Base-by-base conservation (phyloP, 2,888 invertebrate species). In the Theretra japonica region DNA sequence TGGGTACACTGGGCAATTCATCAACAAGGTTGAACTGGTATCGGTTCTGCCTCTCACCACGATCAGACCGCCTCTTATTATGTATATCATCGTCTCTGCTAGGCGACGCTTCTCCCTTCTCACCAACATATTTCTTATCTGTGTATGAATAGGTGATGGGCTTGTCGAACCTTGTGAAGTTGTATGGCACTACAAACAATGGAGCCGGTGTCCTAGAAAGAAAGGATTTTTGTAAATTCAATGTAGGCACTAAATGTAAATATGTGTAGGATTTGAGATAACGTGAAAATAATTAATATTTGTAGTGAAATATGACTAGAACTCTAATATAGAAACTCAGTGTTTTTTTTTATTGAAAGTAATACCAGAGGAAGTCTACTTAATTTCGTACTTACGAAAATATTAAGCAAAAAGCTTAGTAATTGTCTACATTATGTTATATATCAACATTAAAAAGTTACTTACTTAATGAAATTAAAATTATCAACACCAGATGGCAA, bases 161-260 rank as follows among this genome's bases (percentile, higher is more conserved):
- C 25, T 94, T 95, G 83, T 98, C 98, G 78, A 96, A 96, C 76
- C 98, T 95, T 33, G 97, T 96, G 88, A 98, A 98, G 56, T 96
- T 94, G 25, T 96, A 93, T 23, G 98, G 98, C n/a, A 97, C 95
- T 57, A 98, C 92, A 82, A 97, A 96, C 23, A 96, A 88, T 1
- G 96, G 96, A 4, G 95, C 92, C 68, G 88, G 85, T 73, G 86
- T 75, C 48, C 93, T 93, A 76, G 21, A 86, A 85, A 68, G 70
- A 78, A 59, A 60, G 71, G 33, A 41, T 41, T 17, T 28, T 59
- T 6, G 7, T n/a, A 15, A 50, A 68, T 28, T 15, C 19, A 23
- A 33, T 53, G 7, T 58, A 57, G 60, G 15, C 48, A 59, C 0
- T 2, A 28, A 28, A 28, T 28, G 5, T 28, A 5, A 28, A 4